These are phyloP conservation scores for Chelonoidis abingdonii DNA, from an alignment of 2,113 vertebrate genomes.

Conservation along the genomic window DNA sequence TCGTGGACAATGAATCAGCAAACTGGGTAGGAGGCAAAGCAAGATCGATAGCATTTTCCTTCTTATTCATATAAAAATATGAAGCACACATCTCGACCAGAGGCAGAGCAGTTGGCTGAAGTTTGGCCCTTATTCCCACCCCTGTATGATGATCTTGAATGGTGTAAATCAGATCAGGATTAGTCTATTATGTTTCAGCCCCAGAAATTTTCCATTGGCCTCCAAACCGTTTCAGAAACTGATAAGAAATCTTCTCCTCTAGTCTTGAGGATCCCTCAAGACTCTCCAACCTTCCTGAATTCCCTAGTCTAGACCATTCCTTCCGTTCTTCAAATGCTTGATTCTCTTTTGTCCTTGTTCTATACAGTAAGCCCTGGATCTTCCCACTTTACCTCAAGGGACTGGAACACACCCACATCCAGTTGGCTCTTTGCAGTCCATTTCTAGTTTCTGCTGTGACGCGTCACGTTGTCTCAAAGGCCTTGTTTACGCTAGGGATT, in stretches of 20 bases:
- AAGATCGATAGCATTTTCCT: background rate
- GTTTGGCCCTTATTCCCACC: background rate
- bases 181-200: background rate
- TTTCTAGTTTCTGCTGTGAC: background rate
- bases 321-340: background rate
- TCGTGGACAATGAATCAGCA: background rate
- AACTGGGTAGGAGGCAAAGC: background rate
- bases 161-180: background rate
- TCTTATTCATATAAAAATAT: fast-evolving
- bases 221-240: background rate
- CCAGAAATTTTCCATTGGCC: background rate
- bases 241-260: background rate
- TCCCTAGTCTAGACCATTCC: background rate
- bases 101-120: background rate
- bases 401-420: background rate
- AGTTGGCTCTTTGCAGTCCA: background rate
- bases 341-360: background rate
- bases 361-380: background rate
- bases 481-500: background rate
- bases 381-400: background rate
- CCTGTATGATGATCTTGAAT: background rate
- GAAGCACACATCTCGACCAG: background rate
- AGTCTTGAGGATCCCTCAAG: background rate
- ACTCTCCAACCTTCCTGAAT: background rate
- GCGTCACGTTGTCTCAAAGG: background rate